phyloP scores from a whole-genome alignment of 1,140 invertebrate species.

The Heterodera schachtii region DNA sequence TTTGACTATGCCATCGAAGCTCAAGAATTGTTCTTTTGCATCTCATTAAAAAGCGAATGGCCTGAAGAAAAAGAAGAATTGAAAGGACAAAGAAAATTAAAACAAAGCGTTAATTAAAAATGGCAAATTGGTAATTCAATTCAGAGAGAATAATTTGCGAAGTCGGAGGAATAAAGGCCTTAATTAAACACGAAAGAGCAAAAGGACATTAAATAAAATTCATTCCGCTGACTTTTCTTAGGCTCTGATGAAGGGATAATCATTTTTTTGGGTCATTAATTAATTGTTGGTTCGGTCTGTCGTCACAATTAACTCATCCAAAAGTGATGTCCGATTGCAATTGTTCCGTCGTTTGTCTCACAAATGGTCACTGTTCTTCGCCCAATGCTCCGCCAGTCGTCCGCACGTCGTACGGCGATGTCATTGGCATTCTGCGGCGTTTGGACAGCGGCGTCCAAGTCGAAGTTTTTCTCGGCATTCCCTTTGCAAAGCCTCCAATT shows the following conservation, averaged over 20 bases:
- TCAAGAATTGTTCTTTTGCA: neutral
- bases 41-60: neutral
- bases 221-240: no score
- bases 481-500: constrained; percentile 18
- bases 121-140: neutral
- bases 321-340: neutral
- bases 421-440: constrained; percentile 16
- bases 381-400: constrained; percentile 22
- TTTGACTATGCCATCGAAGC: neutral
- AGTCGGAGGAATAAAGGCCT: no score
- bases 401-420: constrained; percentile 3
- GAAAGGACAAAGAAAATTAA: neutral
- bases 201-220: no score
- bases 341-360: neutral
- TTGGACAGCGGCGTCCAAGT: neutral
- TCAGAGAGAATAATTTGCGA: neutral
- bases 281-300: no score
- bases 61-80: neutral
- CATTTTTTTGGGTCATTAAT: neutral
- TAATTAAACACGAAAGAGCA: no score
- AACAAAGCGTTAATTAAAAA: neutral
- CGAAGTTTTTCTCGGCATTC: constrained; percentile 23
- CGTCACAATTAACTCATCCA: no score
- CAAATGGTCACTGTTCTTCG: constrained; percentile 11
- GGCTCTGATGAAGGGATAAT: neutral